phyloP scores from a whole-genome alignment of 2,113 vertebrate genomes.

The Rafetus swinhoei region DNA sequence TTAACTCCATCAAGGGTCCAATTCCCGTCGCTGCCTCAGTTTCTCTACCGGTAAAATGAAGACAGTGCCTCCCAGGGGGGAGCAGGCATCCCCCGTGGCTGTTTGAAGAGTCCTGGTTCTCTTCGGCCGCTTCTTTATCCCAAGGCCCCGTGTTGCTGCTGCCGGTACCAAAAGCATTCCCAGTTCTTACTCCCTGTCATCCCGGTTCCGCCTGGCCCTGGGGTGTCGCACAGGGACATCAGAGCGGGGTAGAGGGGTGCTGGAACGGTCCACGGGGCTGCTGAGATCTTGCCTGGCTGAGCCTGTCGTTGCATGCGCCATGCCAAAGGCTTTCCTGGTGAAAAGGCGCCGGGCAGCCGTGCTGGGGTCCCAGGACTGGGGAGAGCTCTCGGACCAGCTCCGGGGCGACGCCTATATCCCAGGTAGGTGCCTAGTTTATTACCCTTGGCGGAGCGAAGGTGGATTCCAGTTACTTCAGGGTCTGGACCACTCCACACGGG shows the following conservation, averaged over 20 bases:
- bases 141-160: fast-evolving
- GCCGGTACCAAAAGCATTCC: not conserved
- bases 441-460: not conserved
- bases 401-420: constrained; percentile 72
- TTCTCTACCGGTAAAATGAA: not conserved
- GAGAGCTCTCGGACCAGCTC: constrained; percentile 66
- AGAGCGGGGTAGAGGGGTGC: not conserved
- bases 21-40: not conserved
- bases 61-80: not conserved
- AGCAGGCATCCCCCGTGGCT: too few relatives aligned
- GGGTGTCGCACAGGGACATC: not conserved
- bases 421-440: constrained; percentile 30
- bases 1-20: not conserved
- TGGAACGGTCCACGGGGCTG: not conserved
- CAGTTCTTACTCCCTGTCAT: not conserved
- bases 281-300: not conserved
- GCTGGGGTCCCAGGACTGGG: constrained; percentile 49
- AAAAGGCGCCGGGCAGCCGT: constrained; percentile 54
- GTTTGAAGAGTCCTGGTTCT: not conserved
- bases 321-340: constrained; percentile 75
- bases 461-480: not conserved
- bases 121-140: not conserved
- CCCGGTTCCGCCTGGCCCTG: not conserved
- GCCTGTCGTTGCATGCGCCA: not conserved
- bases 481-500: not conserved